These are phyloP conservation scores for Mola mola DNA, from an alignment of 2,113 vertebrate species.

Conservation along the genomic window DNA sequence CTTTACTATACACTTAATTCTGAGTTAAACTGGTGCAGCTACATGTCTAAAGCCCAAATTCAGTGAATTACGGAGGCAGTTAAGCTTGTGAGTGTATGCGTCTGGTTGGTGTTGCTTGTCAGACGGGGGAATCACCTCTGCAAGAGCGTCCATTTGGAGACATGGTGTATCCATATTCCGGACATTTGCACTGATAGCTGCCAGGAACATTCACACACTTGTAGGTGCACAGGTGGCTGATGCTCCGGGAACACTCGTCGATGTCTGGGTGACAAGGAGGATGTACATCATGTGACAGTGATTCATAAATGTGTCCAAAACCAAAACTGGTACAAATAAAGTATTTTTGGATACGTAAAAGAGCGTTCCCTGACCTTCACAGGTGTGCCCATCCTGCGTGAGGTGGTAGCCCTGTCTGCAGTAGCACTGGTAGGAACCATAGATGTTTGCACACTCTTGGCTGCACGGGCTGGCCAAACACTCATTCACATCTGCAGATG, in stretches of 20 bases:
- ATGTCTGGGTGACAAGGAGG: slow-evolving; percentile 82
- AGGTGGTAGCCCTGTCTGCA: slow-evolving; percentile 92
- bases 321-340: not conserved
- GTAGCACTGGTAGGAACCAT: slow-evolving; percentile 96
- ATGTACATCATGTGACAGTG: not conserved
- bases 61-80: not conserved
- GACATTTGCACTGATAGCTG: slow-evolving; percentile 93
- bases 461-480: slow-evolving; percentile 89
- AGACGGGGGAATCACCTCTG: too few relatives aligned
- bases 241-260: slow-evolving; percentile 89
- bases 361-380: slow-evolving; percentile 82
- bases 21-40: slow-evolving; percentile 23
- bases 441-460: slow-evolving; percentile 94
- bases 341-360: slow-evolving; percentile 1
- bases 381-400: slow-evolving; percentile 87
- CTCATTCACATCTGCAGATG: slow-evolving; percentile 90
- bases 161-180: slow-evolving; percentile 90
- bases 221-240: slow-evolving; percentile 90
- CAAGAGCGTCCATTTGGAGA: slow-evolving; percentile 90
- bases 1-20: slow-evolving; percentile 19
- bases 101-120: too few relatives aligned
- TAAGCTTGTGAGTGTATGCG: too few relatives aligned
- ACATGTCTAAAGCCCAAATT: slow-evolving; percentile 20
- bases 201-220: slow-evolving; percentile 92
- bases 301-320: slow-evolving; percentile 7